Conservation (phyloP, 2,113 vertebrate species). For the Eretmochelys imbricata region DNA sequence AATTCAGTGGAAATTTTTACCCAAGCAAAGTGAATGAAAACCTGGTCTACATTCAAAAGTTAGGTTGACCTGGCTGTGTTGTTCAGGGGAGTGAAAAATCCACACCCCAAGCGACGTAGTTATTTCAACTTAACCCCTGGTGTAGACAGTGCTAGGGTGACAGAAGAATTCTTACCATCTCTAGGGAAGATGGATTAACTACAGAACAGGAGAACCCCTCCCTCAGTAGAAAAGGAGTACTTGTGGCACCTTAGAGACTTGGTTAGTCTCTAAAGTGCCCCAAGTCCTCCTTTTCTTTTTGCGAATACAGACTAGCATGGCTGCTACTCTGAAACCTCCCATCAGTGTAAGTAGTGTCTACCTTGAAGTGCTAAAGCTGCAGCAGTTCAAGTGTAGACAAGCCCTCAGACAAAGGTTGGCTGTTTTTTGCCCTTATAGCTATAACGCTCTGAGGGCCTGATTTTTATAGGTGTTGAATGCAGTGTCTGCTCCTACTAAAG, state of each 20-base stretch:
- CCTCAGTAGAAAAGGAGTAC: background rate
- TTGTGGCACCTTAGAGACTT: too few species aligned
- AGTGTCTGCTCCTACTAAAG: fast-evolving
- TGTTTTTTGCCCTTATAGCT: background rate
- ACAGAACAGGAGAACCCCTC: background rate
- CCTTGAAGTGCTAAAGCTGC: background rate
- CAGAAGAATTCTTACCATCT: background rate
- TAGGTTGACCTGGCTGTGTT: background rate
- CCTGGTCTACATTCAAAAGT: background rate
- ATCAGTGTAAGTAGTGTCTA: background rate
- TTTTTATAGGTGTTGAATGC: background rate
- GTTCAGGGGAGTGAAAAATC: background rate
- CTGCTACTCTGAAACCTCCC: too few species aligned
- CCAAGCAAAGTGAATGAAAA: background rate
- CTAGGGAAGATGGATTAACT: background rate
- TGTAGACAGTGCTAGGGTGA: background rate
- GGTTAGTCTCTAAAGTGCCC: too few species aligned
- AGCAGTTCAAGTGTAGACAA: background rate
- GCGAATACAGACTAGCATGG: too few species aligned
- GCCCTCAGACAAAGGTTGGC: background rate
- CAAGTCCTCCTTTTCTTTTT: too few species aligned
- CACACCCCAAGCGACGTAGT: background rate
- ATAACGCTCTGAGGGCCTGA: background rate
- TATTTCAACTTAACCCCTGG: background rate
- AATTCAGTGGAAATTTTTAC: background rate